A percentile compares a stretch with the other conserved stretches of the same genome.
Conservation (phyloP, 2,888 invertebrate genomes). For the Petrolisthes manimaculis region DNA sequence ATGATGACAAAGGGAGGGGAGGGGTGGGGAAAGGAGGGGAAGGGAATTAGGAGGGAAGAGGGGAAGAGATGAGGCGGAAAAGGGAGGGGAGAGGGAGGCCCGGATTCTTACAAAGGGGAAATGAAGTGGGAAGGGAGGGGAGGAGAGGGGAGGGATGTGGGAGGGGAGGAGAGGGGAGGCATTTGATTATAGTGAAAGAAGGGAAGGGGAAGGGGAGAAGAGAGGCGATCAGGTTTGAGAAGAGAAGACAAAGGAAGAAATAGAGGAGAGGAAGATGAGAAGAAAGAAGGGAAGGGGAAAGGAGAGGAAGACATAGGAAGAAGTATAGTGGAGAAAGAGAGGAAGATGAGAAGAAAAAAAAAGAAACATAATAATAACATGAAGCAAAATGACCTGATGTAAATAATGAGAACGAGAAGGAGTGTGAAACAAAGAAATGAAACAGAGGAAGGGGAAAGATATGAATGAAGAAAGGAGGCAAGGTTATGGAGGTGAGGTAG, state of each 20-base stretch:
- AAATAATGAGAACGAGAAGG: background rate
- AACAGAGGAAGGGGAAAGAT: background rate
- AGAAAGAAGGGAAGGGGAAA: background rate
- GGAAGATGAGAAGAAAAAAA: background rate
- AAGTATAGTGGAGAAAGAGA: background rate
- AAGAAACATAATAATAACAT: background rate
- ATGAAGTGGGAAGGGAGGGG: background rate
- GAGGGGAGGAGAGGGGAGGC: background rate
- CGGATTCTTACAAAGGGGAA: background rate
- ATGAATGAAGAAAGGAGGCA: background rate
- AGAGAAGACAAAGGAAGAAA: background rate
- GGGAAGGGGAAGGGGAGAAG: background rate
- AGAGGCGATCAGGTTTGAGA: background rate
- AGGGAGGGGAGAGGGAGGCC: background rate
- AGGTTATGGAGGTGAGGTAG: background rate
- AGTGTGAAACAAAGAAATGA: background rate
- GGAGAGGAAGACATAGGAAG: background rate
- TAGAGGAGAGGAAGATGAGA: background rate
- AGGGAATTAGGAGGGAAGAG: background rate
- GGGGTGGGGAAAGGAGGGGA: background rate
- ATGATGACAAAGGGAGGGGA: background rate
- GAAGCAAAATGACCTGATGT: background rate
- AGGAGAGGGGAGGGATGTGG: background rate
- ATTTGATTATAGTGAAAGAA: background rate
- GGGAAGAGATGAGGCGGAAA: background rate